Evolutionary conservation across 2,888 invertebrate species (phyloP).

Genomic region (Polia nebulosa): DNA sequence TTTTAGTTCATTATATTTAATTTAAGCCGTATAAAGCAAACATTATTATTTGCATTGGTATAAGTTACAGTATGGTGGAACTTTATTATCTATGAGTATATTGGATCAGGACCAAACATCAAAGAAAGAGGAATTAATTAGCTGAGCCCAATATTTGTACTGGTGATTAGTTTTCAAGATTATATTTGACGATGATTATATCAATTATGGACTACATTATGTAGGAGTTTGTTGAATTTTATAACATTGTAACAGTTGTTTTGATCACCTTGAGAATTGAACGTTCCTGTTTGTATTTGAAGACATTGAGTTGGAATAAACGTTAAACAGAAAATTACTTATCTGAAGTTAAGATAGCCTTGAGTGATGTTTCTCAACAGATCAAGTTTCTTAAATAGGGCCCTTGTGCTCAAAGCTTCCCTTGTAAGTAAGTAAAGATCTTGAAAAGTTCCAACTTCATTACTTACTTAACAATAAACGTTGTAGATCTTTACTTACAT

Average conservation of each 20-base stretch:
- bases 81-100: not conserved
- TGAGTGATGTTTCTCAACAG: conserved; percentile 31
- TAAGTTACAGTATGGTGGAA: no score
- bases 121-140: conserved; percentile 7
- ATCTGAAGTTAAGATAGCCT: conserved; percentile 1
- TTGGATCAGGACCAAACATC: not conserved
- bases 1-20: not conserved
- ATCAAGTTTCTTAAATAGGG: conserved; percentile 23
- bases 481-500: conserved; percentile 19
- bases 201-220: not conserved
- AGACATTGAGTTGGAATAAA: not conserved
- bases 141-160: not conserved
- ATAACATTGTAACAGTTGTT: not conserved
- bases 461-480: not conserved
- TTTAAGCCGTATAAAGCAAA: not conserved
- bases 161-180: not conserved
- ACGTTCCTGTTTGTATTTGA: not conserved
- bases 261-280: not conserved
- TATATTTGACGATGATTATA: not conserved
- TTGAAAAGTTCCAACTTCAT: conserved; percentile 10
- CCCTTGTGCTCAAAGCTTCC: not conserved
- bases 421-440: conserved; percentile 9
- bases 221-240: not conserved
- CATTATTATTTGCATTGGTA: not conserved
- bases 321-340: not conserved